Evolutionary conservation across 1,140 invertebrate species (phyloP).

Genomic region (Nylanderia fulva): DNA sequence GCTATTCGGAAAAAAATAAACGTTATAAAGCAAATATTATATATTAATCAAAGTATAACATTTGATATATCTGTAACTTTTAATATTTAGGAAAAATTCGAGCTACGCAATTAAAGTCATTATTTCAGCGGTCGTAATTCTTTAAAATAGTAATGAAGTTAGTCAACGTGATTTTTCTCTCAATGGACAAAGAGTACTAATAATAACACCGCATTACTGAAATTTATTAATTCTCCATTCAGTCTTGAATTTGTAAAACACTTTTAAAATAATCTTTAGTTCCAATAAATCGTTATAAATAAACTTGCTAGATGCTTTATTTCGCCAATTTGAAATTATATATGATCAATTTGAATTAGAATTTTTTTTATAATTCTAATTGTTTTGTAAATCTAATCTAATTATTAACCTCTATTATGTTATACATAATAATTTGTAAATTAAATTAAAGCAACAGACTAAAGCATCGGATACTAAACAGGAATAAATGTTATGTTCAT

Average conservation of each 20-base stretch:
- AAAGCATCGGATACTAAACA: neutral
- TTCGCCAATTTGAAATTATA: neutral
- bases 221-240: neutral
- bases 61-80: neutral
- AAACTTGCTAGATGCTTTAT: neutral
- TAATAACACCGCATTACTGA: neutral
- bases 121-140: neutral
- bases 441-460: neutral
- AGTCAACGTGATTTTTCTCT: neutral
- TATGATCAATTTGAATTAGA: too few relatives aligned
- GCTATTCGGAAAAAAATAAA: neutral
- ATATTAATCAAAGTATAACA: conserved; percentile 6
- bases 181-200: neutral
- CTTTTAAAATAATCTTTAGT: neutral
- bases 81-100: neutral
- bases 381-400: neutral
- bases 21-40: neutral
- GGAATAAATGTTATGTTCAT: neutral
- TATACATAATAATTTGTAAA: conserved; percentile 13
- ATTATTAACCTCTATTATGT: conserved; percentile 27
- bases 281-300: neutral
- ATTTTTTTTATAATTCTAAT: neutral
- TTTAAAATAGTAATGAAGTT: neutral
- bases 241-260: neutral
- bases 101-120: neutral